Evolutionary conservation across 23 tunicate genomes (phyloP), one percentile per base, ranked within the genome.

Genomic region (Phallusia fumigata): DNA sequence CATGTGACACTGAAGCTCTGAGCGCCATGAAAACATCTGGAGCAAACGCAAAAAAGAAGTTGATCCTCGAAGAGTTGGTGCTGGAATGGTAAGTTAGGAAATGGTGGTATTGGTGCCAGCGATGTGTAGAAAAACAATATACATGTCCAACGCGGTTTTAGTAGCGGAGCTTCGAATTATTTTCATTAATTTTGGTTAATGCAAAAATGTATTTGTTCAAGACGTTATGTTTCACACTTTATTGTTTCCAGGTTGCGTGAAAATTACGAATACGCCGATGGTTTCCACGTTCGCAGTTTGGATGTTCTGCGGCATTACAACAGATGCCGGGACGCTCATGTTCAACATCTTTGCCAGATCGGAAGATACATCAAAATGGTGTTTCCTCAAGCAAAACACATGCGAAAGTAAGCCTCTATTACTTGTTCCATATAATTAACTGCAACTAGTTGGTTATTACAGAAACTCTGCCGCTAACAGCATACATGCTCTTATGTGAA

Each of bases 341-440:
- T 91, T 18, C 77, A 84, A 64, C 81, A 86, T 36, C 45, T 94
- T 3, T 80, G 90, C 35, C 98, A 94, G 78, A 86, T 94, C 76
- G 98, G 98, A 11, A 36, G 98, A 18, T 65, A 90, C 0, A 87
- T 91, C 74, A 87, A 87, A 80, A 52, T 74, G 51, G 97, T 91
- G 16, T 91, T 91, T 91, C 97, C 97, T 18, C 33, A 79, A 19
- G 97, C 89, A 5, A 73, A 87, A 8, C 97, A 91, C 75, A 53
- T 91, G 21, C 51, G 97, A 49, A 87, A 82, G 91, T 87, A 75
- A 19, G 91, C 32, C 19, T 19, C 33, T 40, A 10, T 3, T 5
- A 40, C 10, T 3, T 40, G 47, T 10, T 40, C 5, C 5, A 10
- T 40, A n/a, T 40, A 40, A 3, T 40, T 40, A 40, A 40, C 8